Base-by-base conservation (phyloP, 2,113 vertebrate genomes). In the Motacilla alba region DNA sequence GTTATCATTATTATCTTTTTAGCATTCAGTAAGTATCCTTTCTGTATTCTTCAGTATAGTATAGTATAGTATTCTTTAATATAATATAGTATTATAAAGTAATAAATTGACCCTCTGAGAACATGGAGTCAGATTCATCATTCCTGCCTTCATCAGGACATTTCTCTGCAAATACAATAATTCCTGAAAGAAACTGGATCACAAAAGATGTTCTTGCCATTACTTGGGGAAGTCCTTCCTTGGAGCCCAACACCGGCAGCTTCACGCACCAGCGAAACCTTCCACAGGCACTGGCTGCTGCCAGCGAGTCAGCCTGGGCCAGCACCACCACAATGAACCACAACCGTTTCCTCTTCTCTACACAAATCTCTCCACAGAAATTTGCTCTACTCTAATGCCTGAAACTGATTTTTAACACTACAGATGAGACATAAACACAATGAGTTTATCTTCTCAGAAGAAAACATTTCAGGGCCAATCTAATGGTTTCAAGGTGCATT, bases 141-240 rank as follows among this genome's bases (percentile, higher is more conserved):
- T 52, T 52, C 27, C 50, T 52, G 50, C 27, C 50, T 52, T 52
- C 1, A 6, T 17, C 8, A 4, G 27, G 52, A 30, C 52, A 53
- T 53, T 53, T 53, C 52, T 10, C 52, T 30, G 52, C 27, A 10
- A 53, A 53, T 30, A 53, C 52, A 28, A 52, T 17, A 53, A 53
- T 18, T 53, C 30, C 37, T 39, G 50, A 95, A 59, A 82, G 62
- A 53, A 94, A 52, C 21, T 59, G 73, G 41, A 93, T 50, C 52
- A 81, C 60, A 41, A 39, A 66, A 63, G 24, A 28, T 4, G 28
- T 56, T 87, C 44, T 11, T 91, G 76, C 80, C 80, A 52, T 76
- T 64, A 91, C 83, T 87, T 96, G 89, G 64, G 83, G 72, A 95
- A 97, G 89, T 44, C 73, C 89, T 94, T 59, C 60, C 7, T 6